Percentiles rank a stretch among this genome's conserved stretches.
These are phyloP conservation scores for Sylvilagus bachmani DNA, from an alignment of 2,113 vertebrate species.

Conservation along the genomic window DNA sequence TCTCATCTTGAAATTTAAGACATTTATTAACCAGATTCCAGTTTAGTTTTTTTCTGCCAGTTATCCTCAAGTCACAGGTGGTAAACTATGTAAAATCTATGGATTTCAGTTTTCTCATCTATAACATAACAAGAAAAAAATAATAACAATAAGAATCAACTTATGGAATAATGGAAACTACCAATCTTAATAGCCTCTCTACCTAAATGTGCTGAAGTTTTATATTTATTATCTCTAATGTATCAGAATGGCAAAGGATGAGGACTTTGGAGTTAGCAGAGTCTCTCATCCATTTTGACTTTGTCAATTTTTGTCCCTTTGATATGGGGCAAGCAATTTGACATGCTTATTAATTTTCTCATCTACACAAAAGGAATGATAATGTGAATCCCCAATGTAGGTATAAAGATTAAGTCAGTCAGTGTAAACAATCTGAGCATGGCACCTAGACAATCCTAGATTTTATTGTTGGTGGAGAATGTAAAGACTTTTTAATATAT, in stretches of 20 bases:
- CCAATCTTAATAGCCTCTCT: background rate
- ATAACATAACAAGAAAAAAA: background rate
- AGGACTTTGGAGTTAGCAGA: background rate
- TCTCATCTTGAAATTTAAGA: slow-evolving; percentile 29
- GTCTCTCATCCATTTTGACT: background rate
- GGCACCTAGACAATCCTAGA: background rate
- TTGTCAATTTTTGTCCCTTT: slow-evolving; percentile 12
- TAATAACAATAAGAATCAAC: background rate
- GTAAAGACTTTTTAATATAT: background rate
- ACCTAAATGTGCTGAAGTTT: background rate
- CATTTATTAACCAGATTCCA: slow-evolving; percentile 3
- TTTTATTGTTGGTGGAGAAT: background rate
- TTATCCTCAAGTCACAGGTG: background rate
- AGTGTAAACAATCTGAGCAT: background rate
- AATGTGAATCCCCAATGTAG: background rate
- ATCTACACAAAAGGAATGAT: background rate
- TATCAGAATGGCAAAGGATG: background rate
- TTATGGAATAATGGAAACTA: background rate
- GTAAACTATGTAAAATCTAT: slow-evolving; percentile 33
- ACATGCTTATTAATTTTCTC: background rate
- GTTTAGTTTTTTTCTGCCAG: slow-evolving; percentile 33
- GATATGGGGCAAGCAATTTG: background rate
- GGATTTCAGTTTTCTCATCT: slow-evolving; percentile 17
- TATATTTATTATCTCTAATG: background rate
- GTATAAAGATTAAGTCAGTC: background rate